phyloP scores from a whole-genome alignment of 2,797 vertebrate species.

The Spatula clypeata region DNA sequence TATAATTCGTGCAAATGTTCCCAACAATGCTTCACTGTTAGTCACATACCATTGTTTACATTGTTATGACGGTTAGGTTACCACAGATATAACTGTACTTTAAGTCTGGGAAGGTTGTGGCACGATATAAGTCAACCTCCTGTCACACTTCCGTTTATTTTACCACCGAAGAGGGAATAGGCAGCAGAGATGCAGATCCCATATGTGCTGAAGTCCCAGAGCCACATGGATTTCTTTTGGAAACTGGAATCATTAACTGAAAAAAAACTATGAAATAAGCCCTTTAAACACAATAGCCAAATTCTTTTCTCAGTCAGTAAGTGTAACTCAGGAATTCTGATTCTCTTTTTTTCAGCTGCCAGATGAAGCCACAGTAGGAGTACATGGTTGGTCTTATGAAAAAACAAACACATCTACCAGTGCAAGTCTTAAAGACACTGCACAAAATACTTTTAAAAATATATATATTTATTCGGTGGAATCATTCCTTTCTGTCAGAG shows the following conservation, averaged over 20 bases:
- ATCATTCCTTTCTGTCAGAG: not conserved
- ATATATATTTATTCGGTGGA: not conserved
- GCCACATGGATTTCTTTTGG: not conserved
- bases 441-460: not conserved
- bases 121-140: not conserved
- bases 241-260: not conserved
- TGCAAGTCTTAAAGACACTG: not conserved
- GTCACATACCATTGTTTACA: slow-evolving; percentile 27
- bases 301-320: slow-evolving; percentile 19
- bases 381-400: not conserved
- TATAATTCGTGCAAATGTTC: slow-evolving; percentile 10
- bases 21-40: slow-evolving; percentile 41
- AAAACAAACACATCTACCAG: not conserved
- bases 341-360: not conserved
- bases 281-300: slow-evolving; percentile 23
- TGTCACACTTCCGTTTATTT: slow-evolving; percentile 18
- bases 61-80: slow-evolving; percentile 20
- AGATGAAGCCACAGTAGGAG: not conserved
- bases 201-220: not conserved
- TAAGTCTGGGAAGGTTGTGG: not conserved
- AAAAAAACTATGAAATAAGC: slow-evolving; percentile 29
- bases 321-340: slow-evolving; percentile 4
- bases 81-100: not conserved
- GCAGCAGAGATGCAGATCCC: not conserved
- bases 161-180: not conserved